Evolutionary conservation across 2,888 invertebrate genomes (phyloP), one percentile per base, ranked within the genome.

Genomic region (Ormyrus nitidulus): DNA sequence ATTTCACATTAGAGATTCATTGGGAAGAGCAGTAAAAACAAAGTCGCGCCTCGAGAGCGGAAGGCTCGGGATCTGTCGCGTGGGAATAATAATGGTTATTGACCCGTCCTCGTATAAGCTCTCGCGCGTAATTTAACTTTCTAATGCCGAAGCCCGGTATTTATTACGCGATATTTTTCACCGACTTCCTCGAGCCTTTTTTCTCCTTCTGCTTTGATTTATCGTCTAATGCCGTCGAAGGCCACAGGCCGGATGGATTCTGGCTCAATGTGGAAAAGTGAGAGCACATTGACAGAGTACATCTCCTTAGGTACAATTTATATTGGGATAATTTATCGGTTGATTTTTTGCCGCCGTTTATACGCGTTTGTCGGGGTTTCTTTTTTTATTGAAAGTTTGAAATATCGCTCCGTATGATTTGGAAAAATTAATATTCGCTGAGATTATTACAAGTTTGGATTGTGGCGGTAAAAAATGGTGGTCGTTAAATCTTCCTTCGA

Each of bases 111-210:
- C 59, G 11, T 49, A 71, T 71, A 59, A 71, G 71, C 71, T 71
- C 34, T 13, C 49, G 65, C 62, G 54, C 61, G 56, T 73, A 73
- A 79, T 79, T 69, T 79, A 79, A 73, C 75, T 69, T 73, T 79
- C 69, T 74, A 74, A 79, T 79, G 64, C 62, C 53, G 53, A 66
- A 72, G 70, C 61, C n/a, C 56, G 19, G 46, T 69, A 79, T 73
- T 69, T 68, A 78, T 62, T 56, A 58, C 44, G 69, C 48, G 79
- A 74, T 69, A 74, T 79, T 74, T 79, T 79, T 79, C 64, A 74
- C 62, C 8, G 34, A 11, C 59, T 51, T 54, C 53, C 34, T 58
- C 9, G 8, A 13, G 68, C 3, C 9, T 58, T 65, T 58, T 66
- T 49, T 19, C 44, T n/a, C 34, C 54, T 44, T 66, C 10, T 46